phyloP scores from a whole-genome alignment of 2,113 vertebrate species.

The Salvator merianae region DNA sequence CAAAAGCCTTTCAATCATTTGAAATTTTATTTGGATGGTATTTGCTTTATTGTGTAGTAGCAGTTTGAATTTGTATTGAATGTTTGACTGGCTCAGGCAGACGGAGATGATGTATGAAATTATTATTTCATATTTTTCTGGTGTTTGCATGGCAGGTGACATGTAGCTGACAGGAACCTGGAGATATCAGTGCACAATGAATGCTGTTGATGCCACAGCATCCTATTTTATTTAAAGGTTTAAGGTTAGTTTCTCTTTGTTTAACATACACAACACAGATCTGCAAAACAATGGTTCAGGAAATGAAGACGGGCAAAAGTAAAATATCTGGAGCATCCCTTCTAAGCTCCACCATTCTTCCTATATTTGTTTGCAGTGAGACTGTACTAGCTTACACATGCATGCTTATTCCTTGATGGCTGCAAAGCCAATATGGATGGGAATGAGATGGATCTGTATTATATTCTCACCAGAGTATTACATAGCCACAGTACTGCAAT shows the following conservation, averaged over 20 bases:
- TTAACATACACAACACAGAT: constrained; percentile 67
- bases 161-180: constrained; percentile 83
- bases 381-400: background rate
- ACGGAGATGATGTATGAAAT: constrained; percentile 88
- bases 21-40: constrained; percentile 95
- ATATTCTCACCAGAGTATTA: background rate
- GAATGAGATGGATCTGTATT: background rate
- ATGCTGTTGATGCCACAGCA: constrained; percentile 75
- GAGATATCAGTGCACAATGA: constrained; percentile 77
- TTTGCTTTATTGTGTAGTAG: constrained; percentile 84
- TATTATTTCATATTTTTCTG: constrained; percentile 88
- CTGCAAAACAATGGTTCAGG: constrained; percentile 53
- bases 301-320: constrained; percentile 58
- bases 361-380: background rate
- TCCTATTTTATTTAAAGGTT: constrained; percentile 79
- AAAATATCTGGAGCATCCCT: background rate
- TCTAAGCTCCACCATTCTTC: background rate
- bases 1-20: constrained; percentile 99
- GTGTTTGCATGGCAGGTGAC: constrained; percentile 85
- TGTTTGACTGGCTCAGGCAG: constrained; percentile 87
- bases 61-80: constrained; percentile 89
- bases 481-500: background rate
- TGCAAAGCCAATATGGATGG: background rate
- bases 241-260: constrained; percentile 76
- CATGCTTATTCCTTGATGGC: background rate